These are phyloP conservation scores for Mythimna lalbum DNA, from an alignment of 2,888 invertebrate species.

Conservation along the genomic window DNA sequence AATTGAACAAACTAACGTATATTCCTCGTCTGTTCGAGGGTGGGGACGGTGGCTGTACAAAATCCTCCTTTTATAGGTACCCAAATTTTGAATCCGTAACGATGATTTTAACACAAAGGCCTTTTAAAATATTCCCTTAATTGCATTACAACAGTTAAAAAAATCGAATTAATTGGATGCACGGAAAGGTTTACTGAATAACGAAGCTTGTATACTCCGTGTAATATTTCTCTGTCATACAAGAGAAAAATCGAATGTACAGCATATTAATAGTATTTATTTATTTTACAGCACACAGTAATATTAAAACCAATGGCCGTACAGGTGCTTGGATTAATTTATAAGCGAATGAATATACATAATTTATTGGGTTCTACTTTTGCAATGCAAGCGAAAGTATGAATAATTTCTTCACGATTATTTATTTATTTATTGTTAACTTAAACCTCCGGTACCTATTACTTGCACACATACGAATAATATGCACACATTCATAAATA, in stretches of 20 bases:
- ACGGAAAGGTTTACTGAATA: slow-evolving; percentile 46
- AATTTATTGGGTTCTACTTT: slow-evolving; percentile 10
- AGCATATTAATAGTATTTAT: slow-evolving; percentile 72
- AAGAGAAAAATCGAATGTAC: slow-evolving; percentile 60
- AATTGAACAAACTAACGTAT: too few relatives aligned
- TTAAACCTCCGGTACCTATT: too few relatives aligned
- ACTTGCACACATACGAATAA: too few relatives aligned
- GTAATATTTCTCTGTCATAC: slow-evolving; percentile 61
- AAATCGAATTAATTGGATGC: slow-evolving; percentile 61
- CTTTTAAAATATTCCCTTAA: slow-evolving; percentile 57
- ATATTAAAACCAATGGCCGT: slow-evolving; percentile 72
- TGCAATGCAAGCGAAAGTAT: background rate
- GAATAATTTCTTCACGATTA: too few relatives aligned
- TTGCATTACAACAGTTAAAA: slow-evolving; percentile 58
- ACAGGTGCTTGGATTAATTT: slow-evolving; percentile 53
- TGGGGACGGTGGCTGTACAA: too few relatives aligned
- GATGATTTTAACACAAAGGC: slow-evolving; percentile 34
- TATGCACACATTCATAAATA: too few relatives aligned
- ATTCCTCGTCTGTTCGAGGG: too few relatives aligned
- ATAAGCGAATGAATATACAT: slow-evolving; percentile 39
- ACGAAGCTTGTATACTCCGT: slow-evolving; percentile 53
- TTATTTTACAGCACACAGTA: slow-evolving; percentile 72
- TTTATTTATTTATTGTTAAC: too few relatives aligned
- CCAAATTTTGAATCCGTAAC: slow-evolving; percentile 8
- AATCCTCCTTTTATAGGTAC: slow-evolving; percentile 8